phyloP scores from a whole-genome alignment of 2,888 invertebrate genomes.

The Mythimna impura region DNA sequence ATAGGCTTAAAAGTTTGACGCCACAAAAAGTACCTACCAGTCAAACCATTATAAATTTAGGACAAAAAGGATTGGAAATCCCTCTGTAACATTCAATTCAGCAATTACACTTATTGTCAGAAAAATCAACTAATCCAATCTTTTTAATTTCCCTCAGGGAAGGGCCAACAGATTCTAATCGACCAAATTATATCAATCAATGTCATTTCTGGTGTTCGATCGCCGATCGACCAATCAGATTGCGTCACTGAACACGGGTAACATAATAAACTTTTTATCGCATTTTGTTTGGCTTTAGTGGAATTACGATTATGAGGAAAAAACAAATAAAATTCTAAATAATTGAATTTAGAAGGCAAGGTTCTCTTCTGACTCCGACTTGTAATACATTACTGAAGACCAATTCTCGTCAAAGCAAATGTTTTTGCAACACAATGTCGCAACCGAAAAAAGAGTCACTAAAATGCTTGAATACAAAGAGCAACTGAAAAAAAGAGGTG shows the following conservation, averaged over 20 bases:
- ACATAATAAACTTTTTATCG: constrained; percentile 11
- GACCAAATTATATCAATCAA: constrained; percentile 34
- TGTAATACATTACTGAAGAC: neutral
- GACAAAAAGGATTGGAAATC: neutral
- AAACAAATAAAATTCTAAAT: neutral
- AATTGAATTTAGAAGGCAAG: neutral
- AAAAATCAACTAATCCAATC: constrained; percentile 9
- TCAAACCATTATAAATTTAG: neutral
- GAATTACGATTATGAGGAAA: neutral
- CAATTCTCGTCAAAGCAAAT: neutral
- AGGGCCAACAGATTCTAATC: constrained; percentile 29
- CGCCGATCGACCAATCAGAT: constrained; percentile 5
- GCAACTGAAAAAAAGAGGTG: too few relatives aligned
- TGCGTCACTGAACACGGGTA: constrained; percentile 16
- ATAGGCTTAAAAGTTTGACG: neutral
- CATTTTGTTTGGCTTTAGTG: constrained; percentile 18
- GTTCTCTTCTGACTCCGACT: neutral
- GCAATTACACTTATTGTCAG: neutral
- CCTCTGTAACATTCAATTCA: neutral
- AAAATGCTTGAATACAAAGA: too few relatives aligned
- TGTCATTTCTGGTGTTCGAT: constrained; percentile 25
- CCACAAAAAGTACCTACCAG: neutral
- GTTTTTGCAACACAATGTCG: neutral
- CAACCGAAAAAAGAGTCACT: too few relatives aligned
- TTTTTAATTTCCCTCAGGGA: constrained; percentile 31